Conservation (phyloP, 1,140 invertebrate genomes). For the Drosophila rufa region DNA sequence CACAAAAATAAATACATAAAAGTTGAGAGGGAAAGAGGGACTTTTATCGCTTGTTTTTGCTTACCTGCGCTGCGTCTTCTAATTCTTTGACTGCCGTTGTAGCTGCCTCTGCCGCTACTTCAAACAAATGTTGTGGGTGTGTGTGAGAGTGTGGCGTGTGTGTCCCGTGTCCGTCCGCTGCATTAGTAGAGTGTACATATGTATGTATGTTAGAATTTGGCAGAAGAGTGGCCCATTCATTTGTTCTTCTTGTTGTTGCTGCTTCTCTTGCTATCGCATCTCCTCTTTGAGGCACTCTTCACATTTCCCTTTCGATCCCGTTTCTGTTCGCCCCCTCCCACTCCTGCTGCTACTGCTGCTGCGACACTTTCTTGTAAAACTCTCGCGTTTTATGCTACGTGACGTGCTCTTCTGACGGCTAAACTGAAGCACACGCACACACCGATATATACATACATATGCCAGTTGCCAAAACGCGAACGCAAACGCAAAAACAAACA, state of each 20-base stretch:
- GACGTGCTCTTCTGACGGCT: conserved; percentile 45
- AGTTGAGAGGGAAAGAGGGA: conserved; percentile 23
- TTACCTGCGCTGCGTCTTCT: conserved; percentile 66
- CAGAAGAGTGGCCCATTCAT: conserved; percentile 67
- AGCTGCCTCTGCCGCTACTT: conserved; percentile 24
- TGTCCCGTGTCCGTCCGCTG: conserved; percentile 28
- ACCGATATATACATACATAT: conserved; percentile 35
- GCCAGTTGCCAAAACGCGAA: conserved; percentile 41
- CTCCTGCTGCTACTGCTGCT: conserved; percentile 15
- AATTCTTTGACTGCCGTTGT: conserved; percentile 36
- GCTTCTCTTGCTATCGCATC: conserved; percentile 49
- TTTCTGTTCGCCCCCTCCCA: conserved; percentile 23
- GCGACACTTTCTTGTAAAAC: conserved; percentile 34
- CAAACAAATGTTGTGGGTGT: conserved; percentile 58
- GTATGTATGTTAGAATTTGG: conserved; percentile 62
- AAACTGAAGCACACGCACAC: conserved; percentile 54
- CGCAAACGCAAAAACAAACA: conserved; percentile 24
- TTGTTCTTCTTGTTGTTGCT: conserved; percentile 41
- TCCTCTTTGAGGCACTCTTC: conserved; percentile 46
- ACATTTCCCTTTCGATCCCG: conserved; percentile 27
- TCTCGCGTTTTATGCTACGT: conserved; percentile 70
- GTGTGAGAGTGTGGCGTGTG: conserved; percentile 36
- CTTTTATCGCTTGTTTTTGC: conserved; percentile 59
- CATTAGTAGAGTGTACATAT: conserved; percentile 32
- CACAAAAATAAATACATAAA: conserved; percentile 37